Evolutionary conservation across 30 jellyfish, hydroid and myxozoan species (phyloP).

Genomic region (Aurelia aurita): DNA sequence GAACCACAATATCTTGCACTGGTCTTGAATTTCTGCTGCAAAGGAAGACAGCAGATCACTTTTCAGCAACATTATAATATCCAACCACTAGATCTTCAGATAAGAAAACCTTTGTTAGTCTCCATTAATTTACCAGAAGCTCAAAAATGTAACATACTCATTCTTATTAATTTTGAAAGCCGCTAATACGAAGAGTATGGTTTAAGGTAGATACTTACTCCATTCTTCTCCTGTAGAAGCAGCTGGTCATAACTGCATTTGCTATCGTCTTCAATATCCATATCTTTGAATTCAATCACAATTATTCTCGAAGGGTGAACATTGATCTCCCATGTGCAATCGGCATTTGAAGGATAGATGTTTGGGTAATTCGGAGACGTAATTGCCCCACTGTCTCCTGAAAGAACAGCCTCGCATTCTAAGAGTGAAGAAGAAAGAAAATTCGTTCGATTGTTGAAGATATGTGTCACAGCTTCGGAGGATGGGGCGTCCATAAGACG

Average conservation of each 20-base stretch:
- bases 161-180: too few species aligned
- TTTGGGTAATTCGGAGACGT: slow-evolving; percentile 57
- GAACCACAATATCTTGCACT: slow-evolving; percentile 51
- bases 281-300: slow-evolving; percentile 15
- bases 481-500: too few species aligned
- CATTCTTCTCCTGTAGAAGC: slow-evolving; percentile 42
- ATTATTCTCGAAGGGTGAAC: slow-evolving; percentile 1
- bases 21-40: slow-evolving; percentile 57
- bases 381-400: slow-evolving; percentile 26
- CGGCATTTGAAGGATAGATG: slow-evolving; percentile 40
- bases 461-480: too few species aligned
- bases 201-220: slow-evolving; percentile 24
- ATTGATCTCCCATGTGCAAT: slow-evolving; percentile 45
- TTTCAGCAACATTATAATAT: too few species aligned
- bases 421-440: neutral
- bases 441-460: too few species aligned
- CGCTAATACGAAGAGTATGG: too few species aligned
- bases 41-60: neutral
- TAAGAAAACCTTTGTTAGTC: too few species aligned
- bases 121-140: too few species aligned
- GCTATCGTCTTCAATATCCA: slow-evolving; percentile 51
- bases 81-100: too few species aligned
- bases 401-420: slow-evolving; percentile 19
- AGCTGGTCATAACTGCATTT: slow-evolving; percentile 54
- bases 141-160: too few species aligned